Evolutionary conservation across 1,140 invertebrate genomes (phyloP), one percentile per base, ranked within the genome.

Genomic region (Dinoponera quadriceps): DNA sequence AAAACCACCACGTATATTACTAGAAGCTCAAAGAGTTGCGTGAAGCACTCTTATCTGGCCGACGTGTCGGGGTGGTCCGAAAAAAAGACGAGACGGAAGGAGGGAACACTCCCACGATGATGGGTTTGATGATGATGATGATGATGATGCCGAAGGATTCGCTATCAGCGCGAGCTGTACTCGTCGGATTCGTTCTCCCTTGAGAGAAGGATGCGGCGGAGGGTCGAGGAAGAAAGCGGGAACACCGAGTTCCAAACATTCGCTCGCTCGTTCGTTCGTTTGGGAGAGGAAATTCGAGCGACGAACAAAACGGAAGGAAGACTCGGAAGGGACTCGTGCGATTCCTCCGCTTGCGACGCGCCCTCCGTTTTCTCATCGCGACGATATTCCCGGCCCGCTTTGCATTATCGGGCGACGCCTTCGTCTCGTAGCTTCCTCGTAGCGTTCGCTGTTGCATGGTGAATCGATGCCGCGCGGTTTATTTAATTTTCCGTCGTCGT

Each of bases 21-120:
- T 74, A 84, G 73, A 90, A 84, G 88, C 89, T 90, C 88, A 84
- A 90, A 75, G 85, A 83, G 82, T 87, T 85, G 85, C 83, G 71
- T 77, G 86, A 80, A 86, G 83, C 86, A 85, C 82, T 87, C 78
- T 86, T 87, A 71, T 85, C 85, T 85, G 69, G 83, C 74, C 87
- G 85, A 87, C 87, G 75, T 68, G 69, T 87, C 60, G 87, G 81
- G 86, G 80, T 88, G 86, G 88, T 81, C 59, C 66, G 78, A 75
- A 20, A 82, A 57, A 60, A 22, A 14, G 27, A 33, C 33, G 29
- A 33, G 13, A 60, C 4, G 48, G 68, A 66, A 55, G 49, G 62
- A 73, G 25, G 18, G 29, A 51, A 62, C 27, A 25, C 59, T n/a
- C n/a, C n/a, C 55, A 18, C 29, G 63, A 78, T 33, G 29, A 38